Evolutionary conservation across 2,113 vertebrate genomes (phyloP).

Genomic region (pig (Sus scrofa)): DNA sequence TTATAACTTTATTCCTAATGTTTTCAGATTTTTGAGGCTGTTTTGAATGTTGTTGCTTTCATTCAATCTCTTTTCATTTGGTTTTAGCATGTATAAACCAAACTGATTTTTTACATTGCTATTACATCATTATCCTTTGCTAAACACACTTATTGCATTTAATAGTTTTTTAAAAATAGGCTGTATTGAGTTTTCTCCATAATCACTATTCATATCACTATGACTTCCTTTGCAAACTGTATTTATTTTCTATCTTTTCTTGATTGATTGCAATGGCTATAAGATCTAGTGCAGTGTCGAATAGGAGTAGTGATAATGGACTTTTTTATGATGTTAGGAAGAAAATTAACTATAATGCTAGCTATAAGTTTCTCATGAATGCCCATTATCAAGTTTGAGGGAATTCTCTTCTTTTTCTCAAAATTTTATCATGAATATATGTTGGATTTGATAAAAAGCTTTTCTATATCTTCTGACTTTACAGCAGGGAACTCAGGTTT

Average conservation of each 20-base stretch:
- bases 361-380: not conserved
- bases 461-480: not conserved
- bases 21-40: not conserved
- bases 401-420: not conserved
- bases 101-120: not conserved
- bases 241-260: not conserved
- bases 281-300: not conserved
- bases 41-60: not conserved
- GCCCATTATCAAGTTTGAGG: not conserved
- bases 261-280: not conserved
- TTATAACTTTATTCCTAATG: not conserved
- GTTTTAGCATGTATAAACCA: not conserved
- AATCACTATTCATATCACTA: not conserved
- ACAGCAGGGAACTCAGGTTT: not conserved
- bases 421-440: not conserved
- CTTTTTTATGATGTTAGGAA: not conserved
- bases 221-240: not conserved
- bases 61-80: not conserved
- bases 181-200: not conserved
- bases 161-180: not conserved
- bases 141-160: not conserved
- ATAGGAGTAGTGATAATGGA: not conserved
- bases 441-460: not conserved
- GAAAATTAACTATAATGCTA: not conserved
- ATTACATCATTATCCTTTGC: no score